phyloP scores from a whole-genome alignment of 2,113 vertebrate species.

The Origma solitaria region DNA sequence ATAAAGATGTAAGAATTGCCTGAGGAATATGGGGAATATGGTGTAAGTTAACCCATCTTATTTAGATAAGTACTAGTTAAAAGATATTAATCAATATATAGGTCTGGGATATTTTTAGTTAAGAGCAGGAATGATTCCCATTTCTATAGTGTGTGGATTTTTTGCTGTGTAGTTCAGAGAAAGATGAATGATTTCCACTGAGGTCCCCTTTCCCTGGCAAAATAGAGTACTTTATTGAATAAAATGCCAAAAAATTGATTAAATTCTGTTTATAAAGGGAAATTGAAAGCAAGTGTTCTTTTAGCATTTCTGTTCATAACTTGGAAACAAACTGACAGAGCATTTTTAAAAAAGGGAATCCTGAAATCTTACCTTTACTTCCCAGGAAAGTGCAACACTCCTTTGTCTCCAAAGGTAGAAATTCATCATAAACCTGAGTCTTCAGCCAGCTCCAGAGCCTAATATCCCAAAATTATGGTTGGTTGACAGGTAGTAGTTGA shows the following conservation, averaged over 20 bases:
- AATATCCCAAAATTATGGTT: background rate
- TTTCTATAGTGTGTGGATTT: background rate
- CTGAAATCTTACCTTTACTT: background rate
- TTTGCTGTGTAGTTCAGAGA: background rate
- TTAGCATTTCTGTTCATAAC: background rate
- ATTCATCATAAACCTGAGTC: background rate
- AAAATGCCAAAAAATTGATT: background rate
- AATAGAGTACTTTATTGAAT: background rate
- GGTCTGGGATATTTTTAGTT: background rate
- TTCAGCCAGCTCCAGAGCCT: background rate
- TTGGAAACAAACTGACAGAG: background rate
- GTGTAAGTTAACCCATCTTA: background rate
- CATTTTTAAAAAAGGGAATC: background rate
- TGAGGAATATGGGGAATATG: background rate
- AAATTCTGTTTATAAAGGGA: background rate
- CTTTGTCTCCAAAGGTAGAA: background rate
- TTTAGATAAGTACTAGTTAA: background rate
- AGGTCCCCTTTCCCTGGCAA: background rate
- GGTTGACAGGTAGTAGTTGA: background rate
- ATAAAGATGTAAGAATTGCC: background rate
- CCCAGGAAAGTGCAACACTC: background rate
- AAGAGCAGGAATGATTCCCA: background rate
- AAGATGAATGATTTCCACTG: background rate
- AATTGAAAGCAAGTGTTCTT: background rate
- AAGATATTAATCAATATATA: background rate